Evolutionary conservation across 2,113 vertebrate genomes (phyloP), one percentile per base, ranked within the genome.

Genomic region (Riparia riparia): DNA sequence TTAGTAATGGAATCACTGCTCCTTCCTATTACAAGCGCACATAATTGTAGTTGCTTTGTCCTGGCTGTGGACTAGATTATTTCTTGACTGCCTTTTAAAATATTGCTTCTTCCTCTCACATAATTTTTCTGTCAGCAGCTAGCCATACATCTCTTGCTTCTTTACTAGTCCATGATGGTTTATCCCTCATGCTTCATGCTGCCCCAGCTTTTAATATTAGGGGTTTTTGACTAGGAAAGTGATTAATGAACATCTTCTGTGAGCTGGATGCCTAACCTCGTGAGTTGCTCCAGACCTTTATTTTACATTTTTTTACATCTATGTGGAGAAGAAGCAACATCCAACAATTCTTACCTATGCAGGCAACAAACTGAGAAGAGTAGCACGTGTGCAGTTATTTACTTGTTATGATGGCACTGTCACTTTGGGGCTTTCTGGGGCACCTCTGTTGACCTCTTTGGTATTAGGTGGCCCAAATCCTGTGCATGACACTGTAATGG

Each of bases 1-100:
- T 96, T 61, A 96, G 95, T 92, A 89, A 87, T 57, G 57, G 93
- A 94, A 89, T 65, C 31, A 32, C 65, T 84, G 69, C 44, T 95
- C 63, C 81, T 91, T 95, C 81, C 87, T 79, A 87, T 39, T 65
- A 80, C 3, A 28, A 95, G 42, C 71, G 80, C 34, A 29, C 16
- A 16, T 68, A 84, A 87, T 85, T 80, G 45, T 19, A 89, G 49
- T 60, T 86, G 69, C 50, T 94, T 97, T 94, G 65, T 91, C 72
- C 69, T 86, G 72, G 26, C 28, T 66, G 26, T 53, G 18, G 56
- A 84, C 61, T 76, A 61, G 78, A 44, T 82, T 72, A 82, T 85
- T 94, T 85, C 81, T 93, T 2, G 28, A 66, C 42, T 81, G 70
- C 26, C 76, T 79, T 92, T 93, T 12, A 87, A 87, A 82, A 61